A percentile compares a stretch with the other conserved stretches of the same genome.
Evolutionary conservation across 2,888 invertebrate genomes (phyloP).

Genomic region (Lordiphosa andalusiaca): DNA sequence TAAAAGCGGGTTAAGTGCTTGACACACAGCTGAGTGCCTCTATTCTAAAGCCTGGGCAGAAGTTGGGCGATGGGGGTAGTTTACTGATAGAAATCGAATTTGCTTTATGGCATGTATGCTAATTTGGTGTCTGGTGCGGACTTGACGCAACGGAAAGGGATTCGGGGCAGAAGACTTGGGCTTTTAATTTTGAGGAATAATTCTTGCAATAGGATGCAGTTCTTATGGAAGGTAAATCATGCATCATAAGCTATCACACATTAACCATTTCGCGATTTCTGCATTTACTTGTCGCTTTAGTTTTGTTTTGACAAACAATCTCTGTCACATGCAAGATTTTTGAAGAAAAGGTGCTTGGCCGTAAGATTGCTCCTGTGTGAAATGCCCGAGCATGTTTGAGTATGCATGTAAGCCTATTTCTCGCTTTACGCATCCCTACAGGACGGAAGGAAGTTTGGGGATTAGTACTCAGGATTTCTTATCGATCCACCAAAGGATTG

Average conservation of each 20-base stretch:
- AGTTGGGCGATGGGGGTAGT: constrained; percentile 14
- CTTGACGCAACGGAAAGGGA: not conserved
- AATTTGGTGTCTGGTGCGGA: constrained; percentile 62
- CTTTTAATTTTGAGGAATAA: constrained; percentile 56
- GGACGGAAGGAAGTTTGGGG: too few relatives aligned
- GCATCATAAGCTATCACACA: constrained; percentile 2
- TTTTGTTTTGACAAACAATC: too few relatives aligned
- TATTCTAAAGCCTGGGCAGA: constrained; percentile 34
- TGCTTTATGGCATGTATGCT: constrained; percentile 77
- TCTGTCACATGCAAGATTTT: too few relatives aligned
- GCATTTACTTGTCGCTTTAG: too few relatives aligned
- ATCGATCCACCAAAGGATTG: too few relatives aligned
- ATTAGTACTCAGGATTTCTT: too few relatives aligned
- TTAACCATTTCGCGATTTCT: too few relatives aligned
- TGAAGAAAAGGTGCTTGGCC: too few relatives aligned
- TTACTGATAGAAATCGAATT: constrained; percentile 76
- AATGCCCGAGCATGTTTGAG: too few relatives aligned
- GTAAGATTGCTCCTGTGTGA: too few relatives aligned
- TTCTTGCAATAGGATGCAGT: constrained; percentile 2
- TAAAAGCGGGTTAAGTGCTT: constrained; percentile 77
- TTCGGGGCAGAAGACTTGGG: constrained; percentile 26
- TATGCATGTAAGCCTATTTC: too few relatives aligned
- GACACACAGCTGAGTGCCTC: constrained; percentile 62
- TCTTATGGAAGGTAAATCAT: constrained; percentile 7
- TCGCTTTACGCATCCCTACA: too few relatives aligned